phyloP scores from a whole-genome alignment of 1,140 invertebrate genomes.

The Mizuhopecten yessoensis region DNA sequence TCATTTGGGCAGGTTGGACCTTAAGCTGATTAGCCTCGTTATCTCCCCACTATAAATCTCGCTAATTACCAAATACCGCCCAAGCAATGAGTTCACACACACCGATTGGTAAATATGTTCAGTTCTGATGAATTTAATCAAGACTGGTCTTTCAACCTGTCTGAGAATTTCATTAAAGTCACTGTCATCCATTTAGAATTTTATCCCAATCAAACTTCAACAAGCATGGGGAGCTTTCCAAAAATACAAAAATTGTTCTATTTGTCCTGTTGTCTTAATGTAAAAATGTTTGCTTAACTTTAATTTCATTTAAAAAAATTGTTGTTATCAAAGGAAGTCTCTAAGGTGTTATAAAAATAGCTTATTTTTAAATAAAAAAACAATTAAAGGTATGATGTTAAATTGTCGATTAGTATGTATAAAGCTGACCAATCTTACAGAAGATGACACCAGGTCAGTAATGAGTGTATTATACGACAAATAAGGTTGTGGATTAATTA shows the following conservation, averaged over 20 bases:
- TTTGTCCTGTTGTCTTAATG: too few species aligned
- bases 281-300: too few species aligned
- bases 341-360: too few species aligned
- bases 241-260: background rate
- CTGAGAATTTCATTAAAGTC: background rate
- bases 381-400: too few species aligned
- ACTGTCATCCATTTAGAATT: conserved; percentile 21
- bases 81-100: conserved; percentile 4
- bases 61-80: background rate
- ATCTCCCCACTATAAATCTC: background rate
- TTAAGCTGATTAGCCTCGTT: background rate
- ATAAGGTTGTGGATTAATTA: conserved; percentile 6
- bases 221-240: background rate
- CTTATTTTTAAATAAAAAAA: too few species aligned
- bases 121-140: background rate
- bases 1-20: background rate
- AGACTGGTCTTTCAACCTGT: background rate
- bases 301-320: too few species aligned
- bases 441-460: background rate
- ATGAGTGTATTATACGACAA: background rate
- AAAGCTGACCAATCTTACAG: background rate
- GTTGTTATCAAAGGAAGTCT: too few species aligned
- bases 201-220: background rate
- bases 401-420: background rate
- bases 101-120: background rate